Evolutionary conservation across 2,888 invertebrate genomes (phyloP), one percentile per base, ranked within the genome.

Genomic region (Leptopilina drosophilae): DNA sequence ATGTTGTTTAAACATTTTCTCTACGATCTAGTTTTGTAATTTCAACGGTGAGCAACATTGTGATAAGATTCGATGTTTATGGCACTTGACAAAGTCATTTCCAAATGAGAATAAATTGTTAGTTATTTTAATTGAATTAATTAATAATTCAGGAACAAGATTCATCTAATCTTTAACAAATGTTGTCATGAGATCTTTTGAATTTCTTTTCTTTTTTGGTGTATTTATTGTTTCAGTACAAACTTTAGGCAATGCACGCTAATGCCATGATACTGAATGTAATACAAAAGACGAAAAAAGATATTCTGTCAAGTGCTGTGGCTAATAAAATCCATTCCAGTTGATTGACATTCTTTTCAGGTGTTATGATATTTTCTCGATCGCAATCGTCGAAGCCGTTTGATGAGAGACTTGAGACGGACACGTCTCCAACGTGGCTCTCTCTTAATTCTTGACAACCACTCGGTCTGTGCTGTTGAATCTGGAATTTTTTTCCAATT

Each of bases 251-350:
- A 64, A 93, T 91, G 89, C 93, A 93, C 53, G 92, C 89, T 76
- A 93, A 90, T n/a, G 93, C 92, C 82, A 94, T 91, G 77, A 94
- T 90, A 12, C 92, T 87, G 86, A 94, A 94, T 42, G 94, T 87
- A 49, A 94, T 85, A 69, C 93, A 92, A 86, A 94, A 95, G 76
- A 93, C 86, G 64, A 94, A 81, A 85, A 95, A 95, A 5, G 93
- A 92, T 73, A 95, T 88, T 77, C 95, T 93, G 90, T 95, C 95
- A 78, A 95, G 92, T 9, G 94, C 94, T 2, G 94, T 94, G 46
- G 95, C 95, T 67, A 95, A 87, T 14, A 95, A 89, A n/a, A 94
- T 90, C 95, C 95, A 95, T 87, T 95, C 95, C 56, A 93, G 92
- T 85, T 94, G 94, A 0, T 93, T 84, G 1, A 90, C 81, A 33